Evolutionary conservation across 2,113 vertebrate genomes (phyloP), one percentile per base, ranked within the genome.

Genomic region (Ifrita kowaldi): DNA sequence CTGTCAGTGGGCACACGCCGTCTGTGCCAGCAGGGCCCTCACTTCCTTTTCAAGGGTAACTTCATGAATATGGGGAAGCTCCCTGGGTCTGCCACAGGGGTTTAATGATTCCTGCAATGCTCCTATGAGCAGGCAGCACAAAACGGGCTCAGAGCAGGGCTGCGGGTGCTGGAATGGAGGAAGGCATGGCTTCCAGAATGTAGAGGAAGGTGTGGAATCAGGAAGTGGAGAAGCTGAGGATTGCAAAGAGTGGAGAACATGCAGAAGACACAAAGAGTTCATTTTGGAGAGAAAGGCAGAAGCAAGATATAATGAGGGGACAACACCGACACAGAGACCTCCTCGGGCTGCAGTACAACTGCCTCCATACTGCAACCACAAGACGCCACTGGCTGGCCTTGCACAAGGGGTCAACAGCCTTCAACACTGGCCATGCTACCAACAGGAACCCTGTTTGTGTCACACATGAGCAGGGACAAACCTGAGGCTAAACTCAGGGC

Each of bases 301-400:
- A 76, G 19, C 7, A 39, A 0, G 10, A 42, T 32, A 5, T 6
- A 39, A 16, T 5, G 41, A 46, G 35, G 60, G n/a, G 46, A 23
- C 11, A 53, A 11, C 26, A 7, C 8, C 0, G 3, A 10, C 80
- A 24, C 2, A 0, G 46, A 68, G 62, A 33, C 13, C 6, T 21
- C 16, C 19, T 33, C 1, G 0, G 49, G 78, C 41, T 76, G 82
- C 24, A n/a, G 70, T 2, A 30, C 37, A 39, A 20, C 69, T 10
- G 8, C 14, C 62, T 46, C 64, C 10, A 1, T 1, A 1, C 10
- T 2, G 30, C 1, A 7, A 6, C 5, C 1, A 4, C 8, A 32
- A 5, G 22, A 24, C 28, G 32, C 33, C 6, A 0, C 27, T 27
- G 42, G 16, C 65, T 49, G 62, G 26, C 27, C 52, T 57, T 5